Percentiles rank a stretch among this genome's conserved stretches.
Evolutionary conservation across 1,140 invertebrate species (phyloP).

Genomic region (Paraescarpia echinospica): DNA sequence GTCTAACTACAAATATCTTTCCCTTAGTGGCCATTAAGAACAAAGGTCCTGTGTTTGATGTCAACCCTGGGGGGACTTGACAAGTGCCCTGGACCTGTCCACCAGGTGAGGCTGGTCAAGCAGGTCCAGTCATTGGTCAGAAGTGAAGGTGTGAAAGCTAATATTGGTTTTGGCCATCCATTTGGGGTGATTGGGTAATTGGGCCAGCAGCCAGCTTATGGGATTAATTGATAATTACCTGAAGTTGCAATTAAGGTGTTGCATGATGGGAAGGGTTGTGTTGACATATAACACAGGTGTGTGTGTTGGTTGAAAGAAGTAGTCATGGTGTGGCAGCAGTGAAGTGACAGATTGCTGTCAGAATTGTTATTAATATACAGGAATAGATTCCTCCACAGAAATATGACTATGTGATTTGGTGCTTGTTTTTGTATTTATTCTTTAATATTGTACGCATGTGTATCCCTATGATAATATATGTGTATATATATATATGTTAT

Average conservation of each 20-base stretch:
- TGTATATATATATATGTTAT: too few species aligned
- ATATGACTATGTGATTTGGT: too few species aligned
- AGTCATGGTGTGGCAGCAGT: background rate
- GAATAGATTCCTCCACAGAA: too few species aligned
- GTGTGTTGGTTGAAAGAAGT: background rate
- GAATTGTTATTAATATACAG: background rate
- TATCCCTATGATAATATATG: too few species aligned
- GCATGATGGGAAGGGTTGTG: background rate
- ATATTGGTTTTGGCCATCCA: background rate
- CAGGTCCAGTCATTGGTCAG: background rate
- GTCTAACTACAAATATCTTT: background rate
- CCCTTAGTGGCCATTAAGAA: background rate
- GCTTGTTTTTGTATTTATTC: too few species aligned
- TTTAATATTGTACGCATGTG: too few species aligned
- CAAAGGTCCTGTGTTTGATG: background rate
- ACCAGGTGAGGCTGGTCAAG: background rate
- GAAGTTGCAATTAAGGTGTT: background rate
- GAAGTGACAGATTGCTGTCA: background rate
- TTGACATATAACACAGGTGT: too few species aligned
- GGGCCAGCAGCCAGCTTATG: background rate
- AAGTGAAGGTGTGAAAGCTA: background rate
- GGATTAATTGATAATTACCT: constrained; percentile 6
- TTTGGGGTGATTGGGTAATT: background rate
- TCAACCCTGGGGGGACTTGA: background rate
- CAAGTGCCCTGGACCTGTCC: background rate